Conservation (phyloP, 2,797 vertebrate genomes). For the Streptopelia turtur region DNA sequence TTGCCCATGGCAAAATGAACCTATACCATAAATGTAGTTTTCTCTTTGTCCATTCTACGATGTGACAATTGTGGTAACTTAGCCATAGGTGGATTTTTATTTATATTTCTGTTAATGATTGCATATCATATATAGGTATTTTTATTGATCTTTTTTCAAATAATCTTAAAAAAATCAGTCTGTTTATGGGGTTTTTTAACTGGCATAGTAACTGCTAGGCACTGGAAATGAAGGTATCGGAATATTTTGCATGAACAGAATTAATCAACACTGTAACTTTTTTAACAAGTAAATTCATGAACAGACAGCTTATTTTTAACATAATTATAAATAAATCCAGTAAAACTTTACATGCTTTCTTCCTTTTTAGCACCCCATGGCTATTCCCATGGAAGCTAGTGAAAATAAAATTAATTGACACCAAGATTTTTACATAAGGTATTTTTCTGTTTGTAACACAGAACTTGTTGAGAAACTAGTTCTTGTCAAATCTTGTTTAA, state of each 20-base stretch:
- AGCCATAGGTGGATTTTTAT: background rate
- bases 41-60: background rate
- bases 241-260: background rate
- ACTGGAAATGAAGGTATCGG: background rate
- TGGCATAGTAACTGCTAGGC: background rate
- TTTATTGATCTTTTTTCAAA: background rate
- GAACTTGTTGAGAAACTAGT: background rate
- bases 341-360: background rate
- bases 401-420: background rate
- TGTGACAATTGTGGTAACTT: background rate
- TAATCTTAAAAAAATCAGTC: background rate
- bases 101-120: background rate
- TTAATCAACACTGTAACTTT: background rate
- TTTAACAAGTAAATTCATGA: background rate
- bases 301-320: background rate
- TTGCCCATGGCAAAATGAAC: background rate
- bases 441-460: background rate
- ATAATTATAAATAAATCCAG: background rate
- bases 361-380: background rate
- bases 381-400: background rate
- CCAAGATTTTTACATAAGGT: background rate
- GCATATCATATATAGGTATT: fast-evolving
- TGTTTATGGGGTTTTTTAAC: background rate
- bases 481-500: background rate
- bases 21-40: background rate